Conservation (phyloP, 2,888 invertebrate species). For the Eledone cirrhosa region DNA sequence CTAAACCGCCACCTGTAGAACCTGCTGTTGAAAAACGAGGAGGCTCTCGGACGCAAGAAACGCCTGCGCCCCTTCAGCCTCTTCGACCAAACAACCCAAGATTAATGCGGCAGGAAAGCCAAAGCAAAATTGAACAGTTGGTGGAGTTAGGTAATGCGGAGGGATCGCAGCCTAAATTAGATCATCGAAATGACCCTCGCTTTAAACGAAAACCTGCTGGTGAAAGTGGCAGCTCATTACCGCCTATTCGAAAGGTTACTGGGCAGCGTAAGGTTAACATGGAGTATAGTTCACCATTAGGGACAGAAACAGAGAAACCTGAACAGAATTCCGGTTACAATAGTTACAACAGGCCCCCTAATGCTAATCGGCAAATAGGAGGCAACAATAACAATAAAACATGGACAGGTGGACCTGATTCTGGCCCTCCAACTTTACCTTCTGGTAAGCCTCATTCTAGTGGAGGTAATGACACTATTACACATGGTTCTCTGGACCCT, state of each 20-base stretch:
- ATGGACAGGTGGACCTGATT: conserved; percentile 23
- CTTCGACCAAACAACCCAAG: conserved; percentile 22
- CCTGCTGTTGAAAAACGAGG: not conserved
- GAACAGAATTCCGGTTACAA: conserved; percentile 47
- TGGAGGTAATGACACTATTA: conserved; percentile 20
- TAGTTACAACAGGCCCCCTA: conserved; percentile 57
- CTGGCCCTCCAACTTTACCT: conserved; percentile 19
- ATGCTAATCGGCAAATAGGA: conserved; percentile 7
- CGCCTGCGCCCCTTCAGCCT: conserved; percentile 3
- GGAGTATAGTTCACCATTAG: conserved; percentile 64
- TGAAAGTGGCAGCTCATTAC: conserved; percentile 17
- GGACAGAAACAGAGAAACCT: conserved; percentile 46
- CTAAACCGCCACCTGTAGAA: conserved; percentile 8
- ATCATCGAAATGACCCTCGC: conserved; percentile 64
- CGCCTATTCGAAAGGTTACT: conserved; percentile 35
- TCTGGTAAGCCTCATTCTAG: conserved; percentile 3
- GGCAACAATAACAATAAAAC: conserved; percentile 31
- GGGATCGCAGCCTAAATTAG: conserved; percentile 51
- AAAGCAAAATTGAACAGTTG: not conserved
- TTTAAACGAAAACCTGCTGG: conserved; percentile 57
- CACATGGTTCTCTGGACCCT: conserved; percentile 35
- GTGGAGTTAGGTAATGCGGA: conserved; percentile 27
- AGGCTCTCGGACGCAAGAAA: not conserved
- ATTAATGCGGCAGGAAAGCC: conserved; percentile 19
- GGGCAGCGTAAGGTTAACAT: conserved; percentile 57